A percentile compares a stretch with the other conserved stretches of the same genome.
These are phyloP conservation scores for Heterodera carotae DNA, from an alignment of 1,140 invertebrate genomes.

Conservation along the genomic window DNA sequence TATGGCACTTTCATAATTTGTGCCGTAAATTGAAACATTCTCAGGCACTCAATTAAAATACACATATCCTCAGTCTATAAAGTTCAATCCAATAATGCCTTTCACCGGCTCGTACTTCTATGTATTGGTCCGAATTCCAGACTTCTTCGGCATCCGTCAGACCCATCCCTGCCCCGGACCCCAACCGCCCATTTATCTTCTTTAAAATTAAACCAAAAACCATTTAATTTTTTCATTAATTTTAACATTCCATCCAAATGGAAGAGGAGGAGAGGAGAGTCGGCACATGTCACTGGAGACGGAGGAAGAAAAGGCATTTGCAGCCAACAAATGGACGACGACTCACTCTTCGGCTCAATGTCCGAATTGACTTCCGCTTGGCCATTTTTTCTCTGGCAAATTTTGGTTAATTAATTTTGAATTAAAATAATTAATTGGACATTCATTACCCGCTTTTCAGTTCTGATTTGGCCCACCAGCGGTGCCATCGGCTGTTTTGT, in stretches of 20 bases:
- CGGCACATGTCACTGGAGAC: not conserved
- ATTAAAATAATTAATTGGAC: no score
- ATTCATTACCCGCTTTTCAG: slow-evolving; percentile 6
- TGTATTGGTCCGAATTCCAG: no score
- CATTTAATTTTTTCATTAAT: no score
- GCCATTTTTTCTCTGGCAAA: not conserved
- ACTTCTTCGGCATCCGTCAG: no score
- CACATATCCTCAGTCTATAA: no score
- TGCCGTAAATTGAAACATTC: no score
- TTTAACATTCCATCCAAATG: not conserved
- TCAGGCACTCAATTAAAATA: no score
- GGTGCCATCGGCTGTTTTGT: slow-evolving; percentile 88
- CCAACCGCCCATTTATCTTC: no score
- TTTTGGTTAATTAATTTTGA: not conserved
- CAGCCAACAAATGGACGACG: not conserved
- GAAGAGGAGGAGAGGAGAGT: not conserved
- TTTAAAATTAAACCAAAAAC: no score
- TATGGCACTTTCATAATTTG: not conserved
- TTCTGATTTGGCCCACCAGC: not conserved
- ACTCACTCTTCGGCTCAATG: not conserved
- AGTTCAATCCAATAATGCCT: no score
- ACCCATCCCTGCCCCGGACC: no score
- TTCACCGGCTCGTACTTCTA: no score
- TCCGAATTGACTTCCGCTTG: not conserved
- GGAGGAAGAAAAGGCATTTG: not conserved